phyloP scores from a whole-genome alignment of 1,140 invertebrate genomes.

The Druon quercuslanigerum region DNA sequence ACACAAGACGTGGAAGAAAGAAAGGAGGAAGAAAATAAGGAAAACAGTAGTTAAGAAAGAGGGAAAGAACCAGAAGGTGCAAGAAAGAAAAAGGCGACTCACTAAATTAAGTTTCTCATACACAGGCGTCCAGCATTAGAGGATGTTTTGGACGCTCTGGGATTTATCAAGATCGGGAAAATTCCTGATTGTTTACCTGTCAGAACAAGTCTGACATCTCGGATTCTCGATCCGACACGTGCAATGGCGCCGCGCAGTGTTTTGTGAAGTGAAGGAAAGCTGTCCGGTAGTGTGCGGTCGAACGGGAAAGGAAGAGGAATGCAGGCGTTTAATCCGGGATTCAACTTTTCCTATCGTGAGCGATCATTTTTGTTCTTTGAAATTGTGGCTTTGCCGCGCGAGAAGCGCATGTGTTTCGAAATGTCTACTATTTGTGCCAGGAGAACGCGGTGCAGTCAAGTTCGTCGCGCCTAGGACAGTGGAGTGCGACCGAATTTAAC shows the following conservation, averaged over 20 bases:
- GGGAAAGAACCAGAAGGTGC: slow-evolving; percentile 35
- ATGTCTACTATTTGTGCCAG: slow-evolving; percentile 6
- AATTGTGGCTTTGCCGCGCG: not conserved
- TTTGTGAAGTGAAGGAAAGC: slow-evolving; percentile 64
- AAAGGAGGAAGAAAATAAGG: slow-evolving; percentile 43
- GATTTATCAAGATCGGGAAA: not conserved
- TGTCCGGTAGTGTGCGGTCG: slow-evolving; percentile 47
- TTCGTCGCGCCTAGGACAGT: slow-evolving; percentile 12
- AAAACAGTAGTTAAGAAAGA: slow-evolving; percentile 35
- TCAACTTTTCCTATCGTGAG: slow-evolving; percentile 4
- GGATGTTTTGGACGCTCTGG: not conserved
- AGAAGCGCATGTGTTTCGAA: slow-evolving; percentile 19
- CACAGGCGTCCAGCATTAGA: slow-evolving; percentile 34
- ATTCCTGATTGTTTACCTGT: slow-evolving; percentile 9
- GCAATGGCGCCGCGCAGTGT: slow-evolving; percentile 68
- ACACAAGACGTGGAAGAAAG: slow-evolving; percentile 39
- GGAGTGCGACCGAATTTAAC: not conserved
- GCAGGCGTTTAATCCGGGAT: slow-evolving; percentile 15
- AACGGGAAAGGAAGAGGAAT: slow-evolving; percentile 4
- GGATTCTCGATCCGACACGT: slow-evolving; percentile 36
- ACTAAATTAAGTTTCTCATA: slow-evolving; percentile 46
- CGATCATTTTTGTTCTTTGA: not conserved
- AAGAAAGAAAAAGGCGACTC: slow-evolving; percentile 41
- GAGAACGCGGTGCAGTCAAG: slow-evolving; percentile 14
- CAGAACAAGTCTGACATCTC: not conserved